Conservation (phyloP, 2,888 invertebrate genomes). For the Ectemnius cavifrons region DNA sequence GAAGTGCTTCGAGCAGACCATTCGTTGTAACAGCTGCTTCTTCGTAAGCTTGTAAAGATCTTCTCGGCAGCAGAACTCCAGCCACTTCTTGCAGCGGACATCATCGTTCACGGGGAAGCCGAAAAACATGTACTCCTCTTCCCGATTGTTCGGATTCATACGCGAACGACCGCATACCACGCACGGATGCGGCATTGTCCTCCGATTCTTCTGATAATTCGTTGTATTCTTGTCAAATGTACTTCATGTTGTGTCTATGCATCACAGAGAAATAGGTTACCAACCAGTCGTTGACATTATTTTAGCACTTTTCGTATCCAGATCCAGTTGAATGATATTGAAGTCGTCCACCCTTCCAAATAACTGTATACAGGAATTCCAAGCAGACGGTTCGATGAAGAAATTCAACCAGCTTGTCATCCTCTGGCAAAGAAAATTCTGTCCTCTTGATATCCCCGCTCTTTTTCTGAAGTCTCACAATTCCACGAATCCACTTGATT, state of each 20-base stretch:
- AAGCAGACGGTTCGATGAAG: conserved; percentile 31
- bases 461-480: conserved; percentile 1
- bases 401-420: conserved; percentile 38
- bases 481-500: background rate
- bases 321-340: background rate
- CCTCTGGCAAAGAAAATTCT: conserved; percentile 8
- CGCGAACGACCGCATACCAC: conserved; percentile 76
- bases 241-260: conserved; percentile 37
- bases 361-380: conserved; percentile 16
- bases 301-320: background rate
- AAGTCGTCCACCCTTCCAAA: conserved; percentile 24
- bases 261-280: conserved; percentile 16
- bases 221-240: conserved; percentile 38
- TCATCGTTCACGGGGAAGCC: conserved; percentile 77
- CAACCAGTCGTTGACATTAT: background rate
- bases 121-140: conserved; percentile 76
- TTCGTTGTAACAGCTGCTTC: conserved; percentile 74
- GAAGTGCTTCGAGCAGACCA: conserved; percentile 76
- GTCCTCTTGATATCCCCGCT: background rate
- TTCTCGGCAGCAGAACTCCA: conserved; percentile 75
- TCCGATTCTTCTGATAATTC: background rate
- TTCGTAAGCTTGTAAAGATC: conserved; percentile 75
- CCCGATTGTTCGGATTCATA: conserved; percentile 75
- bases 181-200: conserved; percentile 76
- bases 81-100: conserved; percentile 71